A percentile compares a stretch with the other conserved stretches of the same genome.
These are phyloP conservation scores for Astropecten irregularis DNA, from an alignment of 53 echinoderm and acorn worm genomes.

Conservation along the genomic window DNA sequence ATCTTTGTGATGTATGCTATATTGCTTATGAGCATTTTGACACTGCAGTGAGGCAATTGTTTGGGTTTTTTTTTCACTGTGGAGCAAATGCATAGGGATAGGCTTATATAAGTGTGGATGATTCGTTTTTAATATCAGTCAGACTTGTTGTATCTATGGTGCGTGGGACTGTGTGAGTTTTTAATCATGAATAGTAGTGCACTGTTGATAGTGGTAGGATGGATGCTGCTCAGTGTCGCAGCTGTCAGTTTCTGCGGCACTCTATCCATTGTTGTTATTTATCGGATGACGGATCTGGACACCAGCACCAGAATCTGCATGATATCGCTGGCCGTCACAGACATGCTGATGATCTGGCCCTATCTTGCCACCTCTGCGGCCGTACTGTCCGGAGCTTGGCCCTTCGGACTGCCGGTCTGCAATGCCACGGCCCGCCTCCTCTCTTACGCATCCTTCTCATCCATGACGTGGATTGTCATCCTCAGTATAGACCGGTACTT, in stretches of 20 bases:
- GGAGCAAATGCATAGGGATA: too few relatives aligned
- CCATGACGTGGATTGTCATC: not conserved
- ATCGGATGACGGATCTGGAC: not conserved
- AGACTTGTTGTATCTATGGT: too few relatives aligned
- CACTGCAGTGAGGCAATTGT: too few relatives aligned
- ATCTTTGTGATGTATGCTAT: too few relatives aligned
- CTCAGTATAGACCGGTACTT: not conserved
- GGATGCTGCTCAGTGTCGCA: not conserved
- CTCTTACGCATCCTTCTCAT: not conserved
- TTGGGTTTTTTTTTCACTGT: too few relatives aligned
- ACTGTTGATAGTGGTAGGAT: too few relatives aligned
- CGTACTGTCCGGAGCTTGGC: not conserved
- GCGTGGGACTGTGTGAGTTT: too few relatives aligned
- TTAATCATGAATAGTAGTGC: too few relatives aligned
- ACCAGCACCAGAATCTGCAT: not conserved
- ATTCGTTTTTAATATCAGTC: too few relatives aligned
- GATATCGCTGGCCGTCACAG: not conserved
- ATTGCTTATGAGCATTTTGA: too few relatives aligned
- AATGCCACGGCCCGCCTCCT: not conserved
- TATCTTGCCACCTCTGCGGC: not conserved
- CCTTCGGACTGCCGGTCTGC: not conserved
- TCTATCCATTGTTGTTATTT: not conserved
- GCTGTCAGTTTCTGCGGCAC: not conserved
- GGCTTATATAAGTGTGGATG: too few relatives aligned
- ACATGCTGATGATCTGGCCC: not conserved